A percentile compares a stretch with the other conserved stretches of the same genome.
These are phyloP conservation scores for Pissodes strobi DNA, from an alignment of 1,140 invertebrate species.

Conservation along the genomic window DNA sequence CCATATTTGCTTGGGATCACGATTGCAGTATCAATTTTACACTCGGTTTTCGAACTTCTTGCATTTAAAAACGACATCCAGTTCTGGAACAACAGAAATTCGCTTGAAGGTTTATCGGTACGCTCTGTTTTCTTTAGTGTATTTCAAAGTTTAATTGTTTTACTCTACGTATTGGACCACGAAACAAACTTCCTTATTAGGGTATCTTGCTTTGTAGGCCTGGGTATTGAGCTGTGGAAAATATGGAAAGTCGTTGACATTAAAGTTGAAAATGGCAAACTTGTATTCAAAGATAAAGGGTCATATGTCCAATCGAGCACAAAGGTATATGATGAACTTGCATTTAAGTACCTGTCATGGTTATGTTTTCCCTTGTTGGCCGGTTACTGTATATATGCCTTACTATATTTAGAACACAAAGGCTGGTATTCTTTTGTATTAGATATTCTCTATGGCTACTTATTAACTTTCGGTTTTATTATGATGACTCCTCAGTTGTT, in stretches of 20 bases:
- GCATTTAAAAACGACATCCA: slow-evolving; percentile 99
- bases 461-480: slow-evolving; percentile 98
- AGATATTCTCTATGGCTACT: slow-evolving; percentile 96
- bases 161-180: slow-evolving; percentile 97
- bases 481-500: slow-evolving; percentile 99
- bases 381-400: slow-evolving; percentile 93
- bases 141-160: slow-evolving; percentile 92
- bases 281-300: slow-evolving; percentile 90
- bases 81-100: slow-evolving; percentile 98
- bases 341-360: slow-evolving; percentile 97
- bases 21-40: slow-evolving; percentile 89
- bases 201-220: slow-evolving; percentile 89
- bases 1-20: slow-evolving; percentile 93
- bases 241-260: slow-evolving; percentile 95
- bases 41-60: slow-evolving; percentile 97
- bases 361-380: slow-evolving; percentile 89
- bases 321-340: slow-evolving; percentile 91
- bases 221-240: slow-evolving; percentile 99
- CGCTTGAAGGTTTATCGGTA: slow-evolving; percentile 95
- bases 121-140: slow-evolving; percentile 99
- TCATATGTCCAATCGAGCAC: slow-evolving; percentile 96
- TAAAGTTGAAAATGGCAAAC: slow-evolving; percentile 72
- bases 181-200: slow-evolving; percentile 96
- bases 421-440: slow-evolving; percentile 89
- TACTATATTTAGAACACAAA: slow-evolving; percentile 97